phyloP scores from a whole-genome alignment of 1,140 invertebrate species.

The honey bee (Apis mellifera) region DNA sequence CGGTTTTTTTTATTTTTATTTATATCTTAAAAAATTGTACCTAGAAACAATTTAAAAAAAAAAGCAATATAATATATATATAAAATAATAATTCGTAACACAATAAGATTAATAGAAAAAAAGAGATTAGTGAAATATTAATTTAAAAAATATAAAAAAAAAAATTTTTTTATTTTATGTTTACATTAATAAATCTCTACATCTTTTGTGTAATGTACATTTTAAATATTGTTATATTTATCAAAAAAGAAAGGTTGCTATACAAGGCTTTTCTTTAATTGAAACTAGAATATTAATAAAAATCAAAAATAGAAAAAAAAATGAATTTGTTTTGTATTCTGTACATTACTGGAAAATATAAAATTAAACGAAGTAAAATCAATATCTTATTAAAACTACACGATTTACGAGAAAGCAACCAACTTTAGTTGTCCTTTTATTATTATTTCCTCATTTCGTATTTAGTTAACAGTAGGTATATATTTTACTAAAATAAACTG shows the following conservation, averaged over 20 bases:
- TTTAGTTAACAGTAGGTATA: too few relatives aligned
- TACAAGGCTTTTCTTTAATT: not conserved
- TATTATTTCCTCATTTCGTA: too few relatives aligned
- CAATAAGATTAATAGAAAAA: too few relatives aligned
- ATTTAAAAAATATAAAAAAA: too few relatives aligned
- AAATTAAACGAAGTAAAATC: not conserved
- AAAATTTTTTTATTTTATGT: not conserved
- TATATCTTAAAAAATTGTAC: too few relatives aligned
- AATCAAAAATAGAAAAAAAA: slow-evolving; percentile 7
- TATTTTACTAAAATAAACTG: too few relatives aligned
- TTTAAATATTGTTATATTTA: not conserved
- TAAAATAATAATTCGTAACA: not conserved
- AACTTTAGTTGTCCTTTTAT: too few relatives aligned
- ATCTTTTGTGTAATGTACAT: not conserved
- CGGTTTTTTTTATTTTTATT: too few relatives aligned
- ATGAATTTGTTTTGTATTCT: not conserved
- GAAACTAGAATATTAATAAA: not conserved
- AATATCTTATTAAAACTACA: not conserved
- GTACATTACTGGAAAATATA: not conserved
- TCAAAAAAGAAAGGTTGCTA: not conserved
- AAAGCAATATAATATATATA: too few relatives aligned
- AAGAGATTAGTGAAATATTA: too few relatives aligned
- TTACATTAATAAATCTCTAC: not conserved
- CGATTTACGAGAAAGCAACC: too few relatives aligned
- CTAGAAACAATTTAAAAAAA: too few relatives aligned